A percentile compares a stretch with the other conserved stretches of the same genome.
Conservation (phyloP, 2,888 invertebrate species). For the Spisula subtruncata region DNA sequence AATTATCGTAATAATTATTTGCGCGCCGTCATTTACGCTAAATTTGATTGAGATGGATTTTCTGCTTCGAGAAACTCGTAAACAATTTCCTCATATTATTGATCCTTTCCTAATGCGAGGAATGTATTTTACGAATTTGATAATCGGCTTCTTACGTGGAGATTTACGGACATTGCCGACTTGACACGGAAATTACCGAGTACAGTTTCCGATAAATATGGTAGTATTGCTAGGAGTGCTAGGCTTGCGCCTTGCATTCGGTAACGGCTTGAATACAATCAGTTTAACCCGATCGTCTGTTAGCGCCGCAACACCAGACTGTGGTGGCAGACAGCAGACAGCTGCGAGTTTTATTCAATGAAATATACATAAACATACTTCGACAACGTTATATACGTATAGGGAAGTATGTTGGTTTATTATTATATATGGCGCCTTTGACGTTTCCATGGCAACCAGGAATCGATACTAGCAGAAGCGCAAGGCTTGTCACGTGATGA, state of each 20-base stretch:
- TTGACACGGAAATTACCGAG: not conserved
- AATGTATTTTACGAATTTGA: slow-evolving; percentile 32
- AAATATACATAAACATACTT: slow-evolving; percentile 25
- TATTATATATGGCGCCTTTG: slow-evolving; percentile 56
- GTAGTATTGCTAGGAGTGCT: not conserved
- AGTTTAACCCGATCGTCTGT: not conserved
- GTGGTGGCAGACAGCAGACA: not conserved
- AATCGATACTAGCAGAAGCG: slow-evolving; percentile 49
- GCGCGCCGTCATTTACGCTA: slow-evolving; percentile 27
- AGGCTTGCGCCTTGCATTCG: not conserved
- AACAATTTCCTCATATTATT: slow-evolving; percentile 35
- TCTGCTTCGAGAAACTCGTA: slow-evolving; percentile 2
- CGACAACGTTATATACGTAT: slow-evolving; percentile 4
- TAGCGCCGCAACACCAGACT: not conserved
- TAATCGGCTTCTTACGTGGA: not conserved
- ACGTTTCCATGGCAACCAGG: slow-evolving; percentile 42
- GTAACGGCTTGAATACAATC: not conserved
- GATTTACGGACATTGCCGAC: not conserved
- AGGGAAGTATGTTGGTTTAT: slow-evolving; percentile 34
- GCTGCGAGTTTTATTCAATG: not conserved
- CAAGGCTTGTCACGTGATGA: slow-evolving; percentile 22
- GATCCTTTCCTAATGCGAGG: slow-evolving; percentile 31
- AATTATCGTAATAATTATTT: slow-evolving; percentile 22
- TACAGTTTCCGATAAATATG: slow-evolving; percentile 7
- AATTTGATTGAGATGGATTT: slow-evolving; percentile 33